These are phyloP conservation scores for Notoglanidium macrostoma DNA, from an alignment of 2,797 vertebrate genomes.

Conservation along the genomic window DNA sequence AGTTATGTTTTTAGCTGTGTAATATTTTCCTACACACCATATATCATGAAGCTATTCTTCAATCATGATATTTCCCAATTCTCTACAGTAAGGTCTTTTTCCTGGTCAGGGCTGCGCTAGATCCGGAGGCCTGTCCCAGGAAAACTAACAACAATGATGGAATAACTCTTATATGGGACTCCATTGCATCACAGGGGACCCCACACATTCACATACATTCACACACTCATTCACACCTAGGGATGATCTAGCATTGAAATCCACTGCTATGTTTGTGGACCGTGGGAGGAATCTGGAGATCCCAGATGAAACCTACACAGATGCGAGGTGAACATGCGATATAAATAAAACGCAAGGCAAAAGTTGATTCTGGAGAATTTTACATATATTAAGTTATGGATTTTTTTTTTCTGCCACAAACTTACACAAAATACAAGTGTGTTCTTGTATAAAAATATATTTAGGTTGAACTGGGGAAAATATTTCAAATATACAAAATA, in stretches of 20 bases:
- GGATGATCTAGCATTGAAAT: neutral
- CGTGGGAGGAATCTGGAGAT: neutral
- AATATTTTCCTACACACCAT: neutral
- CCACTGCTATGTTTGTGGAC: neutral
- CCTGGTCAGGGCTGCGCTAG: neutral
- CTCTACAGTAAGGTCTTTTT: neutral
- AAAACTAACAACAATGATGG: neutral
- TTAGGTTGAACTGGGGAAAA: conserved; percentile 3
- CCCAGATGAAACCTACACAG: neutral
- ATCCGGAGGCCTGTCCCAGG: neutral
- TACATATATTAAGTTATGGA: neutral
- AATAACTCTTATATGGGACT: neutral
- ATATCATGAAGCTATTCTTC: neutral
- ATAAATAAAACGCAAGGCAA: neutral
- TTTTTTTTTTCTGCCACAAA: neutral
- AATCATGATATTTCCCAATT: neutral
- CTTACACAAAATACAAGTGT: neutral
- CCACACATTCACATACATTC: neutral
- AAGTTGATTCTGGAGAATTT: neutral
- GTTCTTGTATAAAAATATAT: conserved; percentile 19
- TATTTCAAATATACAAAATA: neutral
- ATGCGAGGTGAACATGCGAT: neutral
- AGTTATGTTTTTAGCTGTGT: too few relatives aligned
- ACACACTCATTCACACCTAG: neutral
- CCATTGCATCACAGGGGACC: neutral